Conservation (phyloP, 2,888 invertebrate species). For the Siphlonurus alternatus region DNA sequence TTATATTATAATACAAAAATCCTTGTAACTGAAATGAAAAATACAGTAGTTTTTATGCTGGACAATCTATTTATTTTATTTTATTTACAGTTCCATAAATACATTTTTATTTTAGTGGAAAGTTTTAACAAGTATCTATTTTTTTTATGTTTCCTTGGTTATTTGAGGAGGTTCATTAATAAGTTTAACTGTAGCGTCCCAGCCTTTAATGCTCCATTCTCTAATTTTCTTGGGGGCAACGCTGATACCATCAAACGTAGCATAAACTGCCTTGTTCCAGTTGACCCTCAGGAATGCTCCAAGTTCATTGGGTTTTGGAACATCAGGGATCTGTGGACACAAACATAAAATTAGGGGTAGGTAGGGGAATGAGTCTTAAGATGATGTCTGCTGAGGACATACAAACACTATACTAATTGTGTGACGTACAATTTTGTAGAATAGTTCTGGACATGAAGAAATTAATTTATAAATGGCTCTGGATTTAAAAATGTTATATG, state of each 20-base stretch:
- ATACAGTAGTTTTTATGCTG: background rate
- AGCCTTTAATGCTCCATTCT: background rate
- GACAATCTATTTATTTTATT: background rate
- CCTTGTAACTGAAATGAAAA: background rate
- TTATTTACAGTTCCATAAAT: too few relatives aligned
- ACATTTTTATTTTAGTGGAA: too few relatives aligned
- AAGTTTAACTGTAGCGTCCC: background rate
- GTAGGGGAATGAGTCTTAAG: too few relatives aligned
- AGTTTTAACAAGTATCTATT: background rate
- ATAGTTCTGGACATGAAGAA: too few relatives aligned
- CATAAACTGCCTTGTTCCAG: constrained; percentile 1
- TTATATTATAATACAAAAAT: background rate
- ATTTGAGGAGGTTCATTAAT: background rate
- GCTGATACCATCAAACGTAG: background rate
- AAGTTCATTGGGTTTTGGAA: background rate
- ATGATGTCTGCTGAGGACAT: too few relatives aligned
- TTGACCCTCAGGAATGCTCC: background rate
- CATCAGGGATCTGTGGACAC: background rate
- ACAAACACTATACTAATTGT: too few relatives aligned
- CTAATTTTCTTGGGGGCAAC: background rate
- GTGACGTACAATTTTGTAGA: too few relatives aligned
- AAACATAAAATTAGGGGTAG: too few relatives aligned
- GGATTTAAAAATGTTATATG: too few relatives aligned
- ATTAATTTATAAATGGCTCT: too few relatives aligned
- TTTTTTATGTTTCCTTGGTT: background rate